Percentiles rank a stretch among this genome's conserved stretches.
These are phyloP conservation scores for Typhlichthys subterraneus DNA, from an alignment of 2,797 vertebrate species.

Conservation along the genomic window DNA sequence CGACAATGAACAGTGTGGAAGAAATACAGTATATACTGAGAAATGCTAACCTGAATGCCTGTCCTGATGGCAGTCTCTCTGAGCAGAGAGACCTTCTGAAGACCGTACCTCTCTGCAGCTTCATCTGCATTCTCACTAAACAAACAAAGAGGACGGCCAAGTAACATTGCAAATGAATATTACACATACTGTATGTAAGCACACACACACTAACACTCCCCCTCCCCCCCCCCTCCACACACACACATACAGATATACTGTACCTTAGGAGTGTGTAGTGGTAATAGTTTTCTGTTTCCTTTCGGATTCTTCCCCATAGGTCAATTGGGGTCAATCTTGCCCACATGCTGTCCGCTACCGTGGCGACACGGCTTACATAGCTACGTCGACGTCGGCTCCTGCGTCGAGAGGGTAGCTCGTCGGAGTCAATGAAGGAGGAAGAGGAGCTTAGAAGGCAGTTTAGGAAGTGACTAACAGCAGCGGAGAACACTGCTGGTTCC, in stretches of 20 bases:
- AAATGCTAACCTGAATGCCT: conserved; percentile 87
- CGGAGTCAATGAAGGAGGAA: conserved; percentile 82
- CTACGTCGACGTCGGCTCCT: conserved; percentile 86
- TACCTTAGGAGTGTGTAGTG: conserved; percentile 86
- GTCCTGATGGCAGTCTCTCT: conserved; percentile 92
- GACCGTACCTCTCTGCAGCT: conserved; percentile 79
- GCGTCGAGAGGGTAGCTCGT: conserved; percentile 87
- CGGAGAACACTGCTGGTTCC: conserved; percentile 89
- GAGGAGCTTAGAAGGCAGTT: conserved; percentile 94
- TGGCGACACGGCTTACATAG: conserved; percentile 77
- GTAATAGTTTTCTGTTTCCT: conserved; percentile 87
- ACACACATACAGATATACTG: conserved; percentile 67
- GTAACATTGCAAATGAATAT: conserved; percentile 5
- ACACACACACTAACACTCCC: conserved; percentile 15
- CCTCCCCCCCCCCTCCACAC: not conserved
- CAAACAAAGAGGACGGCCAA: conserved; percentile 41
- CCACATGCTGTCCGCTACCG: conserved; percentile 79
- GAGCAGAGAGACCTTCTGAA: conserved; percentile 92
- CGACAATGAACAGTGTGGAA: no score
- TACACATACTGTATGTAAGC: not conserved
- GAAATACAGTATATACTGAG: no score
- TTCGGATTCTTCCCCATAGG: conserved; percentile 88
- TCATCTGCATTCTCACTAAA: conserved; percentile 87
- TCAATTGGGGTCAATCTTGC: conserved; percentile 85
- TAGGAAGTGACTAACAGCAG: conserved; percentile 95